phyloP scores from a whole-genome alignment of 2,888 invertebrate species.

The Dastarcus helophoroides region DNA sequence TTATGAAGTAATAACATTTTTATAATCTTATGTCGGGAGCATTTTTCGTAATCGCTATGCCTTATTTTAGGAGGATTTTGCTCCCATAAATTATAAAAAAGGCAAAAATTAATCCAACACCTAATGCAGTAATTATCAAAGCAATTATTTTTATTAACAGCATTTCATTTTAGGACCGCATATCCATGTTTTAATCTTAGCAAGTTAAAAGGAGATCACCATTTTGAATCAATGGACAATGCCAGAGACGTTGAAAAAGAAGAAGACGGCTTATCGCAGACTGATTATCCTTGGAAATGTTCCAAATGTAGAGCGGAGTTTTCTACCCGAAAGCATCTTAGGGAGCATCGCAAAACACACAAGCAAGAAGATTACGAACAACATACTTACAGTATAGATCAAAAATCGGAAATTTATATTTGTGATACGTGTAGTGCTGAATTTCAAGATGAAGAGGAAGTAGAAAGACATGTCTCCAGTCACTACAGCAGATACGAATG shows the following conservation, averaged over 20 bases:
- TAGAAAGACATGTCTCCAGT: conserved; percentile 21
- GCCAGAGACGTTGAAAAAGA: not conserved
- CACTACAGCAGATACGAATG: conserved; percentile 36
- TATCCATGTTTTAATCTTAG: too few relatives aligned
- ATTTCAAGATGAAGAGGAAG: conserved; percentile 23
- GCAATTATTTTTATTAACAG: too few relatives aligned
- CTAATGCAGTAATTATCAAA: too few relatives aligned
- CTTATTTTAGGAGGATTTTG: too few relatives aligned
- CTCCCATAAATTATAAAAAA: too few relatives aligned
- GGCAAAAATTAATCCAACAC: too few relatives aligned
- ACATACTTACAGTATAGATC: conserved; percentile 26
- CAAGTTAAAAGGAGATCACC: too few relatives aligned
- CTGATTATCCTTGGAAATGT: conserved; percentile 27
- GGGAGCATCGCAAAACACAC: conserved; percentile 25
- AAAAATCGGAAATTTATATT: conserved; percentile 21
- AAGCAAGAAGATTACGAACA: conserved; percentile 30
- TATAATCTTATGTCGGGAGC: too few relatives aligned
- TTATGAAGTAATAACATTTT: too few relatives aligned
- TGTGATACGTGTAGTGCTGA: conserved; percentile 26
- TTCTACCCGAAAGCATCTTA: conserved; percentile 20
- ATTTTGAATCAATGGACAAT: not conserved
- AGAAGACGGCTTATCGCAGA: too few relatives aligned
- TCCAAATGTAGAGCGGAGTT: conserved; percentile 25
- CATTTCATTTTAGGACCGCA: too few relatives aligned
- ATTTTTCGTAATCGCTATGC: too few relatives aligned